Conservation (phyloP, 2,797 vertebrate genomes). For the Epinephelus malabaricus region DNA sequence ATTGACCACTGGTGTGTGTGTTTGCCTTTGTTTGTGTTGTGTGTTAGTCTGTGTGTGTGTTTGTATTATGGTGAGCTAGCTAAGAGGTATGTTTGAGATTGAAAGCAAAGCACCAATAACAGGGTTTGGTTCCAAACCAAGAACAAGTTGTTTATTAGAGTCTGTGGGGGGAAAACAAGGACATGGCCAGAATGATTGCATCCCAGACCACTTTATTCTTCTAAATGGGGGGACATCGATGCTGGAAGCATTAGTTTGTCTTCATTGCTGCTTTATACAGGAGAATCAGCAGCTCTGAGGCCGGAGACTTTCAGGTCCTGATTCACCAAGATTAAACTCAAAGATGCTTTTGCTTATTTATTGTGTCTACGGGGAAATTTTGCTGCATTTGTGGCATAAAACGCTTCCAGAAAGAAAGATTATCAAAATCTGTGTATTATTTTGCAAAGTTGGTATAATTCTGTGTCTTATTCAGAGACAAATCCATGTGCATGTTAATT, state of each 20-base stretch:
- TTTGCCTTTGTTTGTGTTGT: background rate
- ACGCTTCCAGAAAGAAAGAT: background rate
- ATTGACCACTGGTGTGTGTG: background rate
- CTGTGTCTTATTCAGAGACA: constrained; percentile 20
- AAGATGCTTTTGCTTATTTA: background rate
- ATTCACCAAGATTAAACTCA: background rate
- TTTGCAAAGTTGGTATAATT: background rate
- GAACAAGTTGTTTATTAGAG: constrained; percentile 23
- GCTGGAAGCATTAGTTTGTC: constrained; percentile 6
- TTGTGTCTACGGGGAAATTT: background rate
- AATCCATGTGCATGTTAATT: constrained; percentile 28
- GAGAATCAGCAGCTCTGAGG: constrained; percentile 5
- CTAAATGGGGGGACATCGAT: constrained; percentile 6
- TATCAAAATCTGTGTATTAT: constrained; percentile 19
- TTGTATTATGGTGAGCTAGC: background rate
- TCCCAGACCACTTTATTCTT: constrained; percentile 13
- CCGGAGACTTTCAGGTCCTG: background rate
- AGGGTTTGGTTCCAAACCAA: constrained; percentile 30
- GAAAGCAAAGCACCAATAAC: constrained; percentile 44
- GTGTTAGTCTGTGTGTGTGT: constrained; percentile 5
- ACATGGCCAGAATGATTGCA: background rate
- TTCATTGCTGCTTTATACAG: background rate
- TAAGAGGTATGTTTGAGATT: constrained; percentile 25
- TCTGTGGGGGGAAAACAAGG: background rate
- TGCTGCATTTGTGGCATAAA: background rate